Conservation (phyloP, 2,113 vertebrate genomes). For the Cardinalis cardinalis region DNA sequence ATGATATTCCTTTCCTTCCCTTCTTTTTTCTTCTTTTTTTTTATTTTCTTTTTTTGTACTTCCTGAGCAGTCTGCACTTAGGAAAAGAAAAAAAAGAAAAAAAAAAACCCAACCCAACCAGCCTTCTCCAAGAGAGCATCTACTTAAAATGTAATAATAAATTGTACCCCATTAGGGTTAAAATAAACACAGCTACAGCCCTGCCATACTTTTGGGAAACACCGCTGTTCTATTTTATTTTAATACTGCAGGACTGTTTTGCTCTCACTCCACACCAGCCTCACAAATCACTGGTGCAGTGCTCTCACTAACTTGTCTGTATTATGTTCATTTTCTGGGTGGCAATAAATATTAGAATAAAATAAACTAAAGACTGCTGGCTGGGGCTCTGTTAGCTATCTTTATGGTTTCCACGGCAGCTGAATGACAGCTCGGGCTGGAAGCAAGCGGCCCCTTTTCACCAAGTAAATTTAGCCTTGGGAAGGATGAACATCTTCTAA, state of each 20-base stretch:
- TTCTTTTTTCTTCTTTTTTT: background rate
- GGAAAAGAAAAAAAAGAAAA: background rate
- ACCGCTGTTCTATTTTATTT: slow-evolving; percentile 56
- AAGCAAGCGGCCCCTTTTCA: slow-evolving; percentile 70
- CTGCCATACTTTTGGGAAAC: slow-evolving; percentile 50
- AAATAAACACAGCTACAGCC: slow-evolving; percentile 39
- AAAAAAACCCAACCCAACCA: background rate
- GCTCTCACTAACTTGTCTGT: slow-evolving; percentile 73
- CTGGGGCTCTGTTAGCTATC: slow-evolving; percentile 80
- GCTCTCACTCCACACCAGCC: slow-evolving; percentile 63
- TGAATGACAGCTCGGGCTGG: slow-evolving; percentile 81
- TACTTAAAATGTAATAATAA: slow-evolving; percentile 46
- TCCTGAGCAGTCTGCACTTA: background rate
- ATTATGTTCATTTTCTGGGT: slow-evolving; percentile 82
- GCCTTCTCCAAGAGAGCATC: slow-evolving; percentile 6
- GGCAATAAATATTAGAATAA: slow-evolving; percentile 86
- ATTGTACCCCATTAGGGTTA: slow-evolving; percentile 53
- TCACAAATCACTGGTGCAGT: slow-evolving; percentile 68
- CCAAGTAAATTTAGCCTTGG: slow-evolving; percentile 85
- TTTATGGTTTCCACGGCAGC: slow-evolving; percentile 78
- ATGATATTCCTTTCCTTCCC: background rate
- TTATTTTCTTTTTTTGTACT: background rate
- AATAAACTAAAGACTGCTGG: slow-evolving; percentile 79
- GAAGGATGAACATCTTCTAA: slow-evolving; percentile 80
- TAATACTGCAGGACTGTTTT: slow-evolving; percentile 61